Evolutionary conservation across 2,797 vertebrate species (phyloP).

Genomic region (Pangasius macronema): DNA sequence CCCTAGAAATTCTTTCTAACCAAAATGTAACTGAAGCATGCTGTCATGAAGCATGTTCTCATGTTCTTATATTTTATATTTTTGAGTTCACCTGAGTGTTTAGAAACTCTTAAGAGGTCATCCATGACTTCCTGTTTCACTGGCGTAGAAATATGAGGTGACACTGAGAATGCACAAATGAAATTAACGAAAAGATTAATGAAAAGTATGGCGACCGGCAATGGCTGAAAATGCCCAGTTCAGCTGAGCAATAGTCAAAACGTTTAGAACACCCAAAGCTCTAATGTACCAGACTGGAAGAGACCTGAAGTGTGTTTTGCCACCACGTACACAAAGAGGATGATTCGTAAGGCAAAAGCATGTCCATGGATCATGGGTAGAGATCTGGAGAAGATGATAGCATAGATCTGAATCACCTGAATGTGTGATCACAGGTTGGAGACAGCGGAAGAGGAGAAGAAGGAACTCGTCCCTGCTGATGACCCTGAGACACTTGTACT

Average conservation of each 20-base stretch:
- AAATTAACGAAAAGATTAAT: no score
- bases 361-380: no score
- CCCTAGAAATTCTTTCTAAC: not conserved
- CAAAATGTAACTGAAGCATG: no score
- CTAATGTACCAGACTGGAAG: not conserved
- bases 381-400: not conserved
- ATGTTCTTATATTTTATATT: no score
- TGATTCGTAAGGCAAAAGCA: no score
- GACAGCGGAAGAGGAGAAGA: constrained; percentile 8
- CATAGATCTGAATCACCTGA: not conserved
- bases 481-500: constrained; percentile 1
- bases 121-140: not conserved
- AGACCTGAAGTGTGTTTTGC: not conserved
- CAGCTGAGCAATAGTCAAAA: not conserved
- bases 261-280: not conserved
- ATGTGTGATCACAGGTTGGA: constrained; percentile 41
- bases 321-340: not conserved
- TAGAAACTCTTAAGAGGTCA: not conserved
- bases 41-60: no score
- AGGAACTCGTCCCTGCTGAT: not conserved
- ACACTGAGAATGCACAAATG: not conserved
- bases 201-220: not conserved
- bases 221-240: not conserved
- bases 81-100: not conserved
- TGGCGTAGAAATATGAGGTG: not conserved